Base-by-base conservation (phyloP, 2,888 invertebrate genomes). In the Zootermopsis nevadensis region DNA sequence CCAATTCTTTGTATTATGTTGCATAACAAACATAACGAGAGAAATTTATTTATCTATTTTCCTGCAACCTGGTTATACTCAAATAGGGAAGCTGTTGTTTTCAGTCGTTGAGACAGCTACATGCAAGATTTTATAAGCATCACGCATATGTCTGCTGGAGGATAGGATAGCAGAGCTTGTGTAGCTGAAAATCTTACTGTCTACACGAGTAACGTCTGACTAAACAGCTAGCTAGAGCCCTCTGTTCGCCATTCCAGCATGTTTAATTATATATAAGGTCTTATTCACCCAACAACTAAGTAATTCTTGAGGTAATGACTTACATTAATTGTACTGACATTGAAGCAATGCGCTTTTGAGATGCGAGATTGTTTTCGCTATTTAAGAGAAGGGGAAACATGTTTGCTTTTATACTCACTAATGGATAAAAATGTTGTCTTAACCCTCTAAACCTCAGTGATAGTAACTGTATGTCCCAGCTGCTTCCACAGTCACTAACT, bases 261-360 rank as follows among this genome's bases (percentile, higher is more conserved):
- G 53, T 77, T 77, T 55, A 24, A 55, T 77, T 77, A 55, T 31
- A 77, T 24, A 48, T 55, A 24, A 77, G 30, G 55, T 77, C 77
- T 77, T 77, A 77, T 77, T 77, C 53, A 77, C 53, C 53, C 33
- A 48, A 76, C 76, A 48, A 76, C 48, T 38, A 76, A 48, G 74
- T n/a, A 42, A 10, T 48, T 48, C 76, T 30, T 42, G 42, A n/a
- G 42, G 22, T 77, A 77, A 77, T 77, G 77, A 77, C 77, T 77
- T 48, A 55, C 77, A 77, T 77, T 77, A 77, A 77, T 77, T 77
- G 53, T 55, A 31, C 48, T 77, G 77, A 55, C 77, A 55, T 22
- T 48, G 77, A 53, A 33, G 42, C 48, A 42, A 76, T 38, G 76
- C 42, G 72, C 60, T 27, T 60, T 27, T 60, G 60, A 60, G 60